phyloP scores from a whole-genome alignment of 2,888 invertebrate species.

The Dryococelus australis region DNA sequence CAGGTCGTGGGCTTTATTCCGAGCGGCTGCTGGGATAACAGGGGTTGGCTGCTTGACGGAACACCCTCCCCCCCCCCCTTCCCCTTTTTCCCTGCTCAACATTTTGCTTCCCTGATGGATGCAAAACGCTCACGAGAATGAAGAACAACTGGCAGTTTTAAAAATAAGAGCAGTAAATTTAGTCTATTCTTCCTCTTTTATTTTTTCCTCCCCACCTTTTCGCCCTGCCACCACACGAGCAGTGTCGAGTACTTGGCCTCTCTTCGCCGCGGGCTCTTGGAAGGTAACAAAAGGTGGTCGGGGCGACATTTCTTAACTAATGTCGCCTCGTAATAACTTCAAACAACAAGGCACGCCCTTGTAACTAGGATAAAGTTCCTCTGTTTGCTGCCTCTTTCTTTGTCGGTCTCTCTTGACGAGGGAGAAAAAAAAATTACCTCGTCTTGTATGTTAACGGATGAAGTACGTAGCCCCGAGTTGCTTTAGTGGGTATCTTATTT shows the following conservation, averaged over 20 bases:
- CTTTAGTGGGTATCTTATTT: too few species aligned
- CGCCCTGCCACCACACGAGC: neutral
- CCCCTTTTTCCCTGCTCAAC: too few species aligned
- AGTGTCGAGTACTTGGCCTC: too few species aligned
- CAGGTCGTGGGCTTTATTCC: conserved; percentile 3
- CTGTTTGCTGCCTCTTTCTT: neutral
- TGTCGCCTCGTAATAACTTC: neutral
- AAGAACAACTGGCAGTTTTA: conserved; percentile 10
- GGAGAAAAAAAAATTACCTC: too few species aligned
- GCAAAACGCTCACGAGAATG: conserved; percentile 8
- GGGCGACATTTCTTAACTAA: neutral
- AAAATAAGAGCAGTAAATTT: neutral
- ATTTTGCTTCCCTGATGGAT: neutral
- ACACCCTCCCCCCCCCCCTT: neutral
- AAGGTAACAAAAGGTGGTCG: neutral
- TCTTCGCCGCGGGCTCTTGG: neutral
- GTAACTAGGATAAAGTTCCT: neutral
- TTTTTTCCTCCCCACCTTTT: neutral
- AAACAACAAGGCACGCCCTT: neutral
- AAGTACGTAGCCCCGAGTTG: too few species aligned
- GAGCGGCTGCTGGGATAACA: neutral
- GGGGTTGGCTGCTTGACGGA: too few species aligned
- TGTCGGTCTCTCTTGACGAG: too few species aligned
- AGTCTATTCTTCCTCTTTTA: neutral
- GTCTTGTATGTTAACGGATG: too few species aligned